These are phyloP conservation scores for Neocrepidodera transversa DNA, from an alignment of 2,888 invertebrate species.

Conservation along the genomic window DNA sequence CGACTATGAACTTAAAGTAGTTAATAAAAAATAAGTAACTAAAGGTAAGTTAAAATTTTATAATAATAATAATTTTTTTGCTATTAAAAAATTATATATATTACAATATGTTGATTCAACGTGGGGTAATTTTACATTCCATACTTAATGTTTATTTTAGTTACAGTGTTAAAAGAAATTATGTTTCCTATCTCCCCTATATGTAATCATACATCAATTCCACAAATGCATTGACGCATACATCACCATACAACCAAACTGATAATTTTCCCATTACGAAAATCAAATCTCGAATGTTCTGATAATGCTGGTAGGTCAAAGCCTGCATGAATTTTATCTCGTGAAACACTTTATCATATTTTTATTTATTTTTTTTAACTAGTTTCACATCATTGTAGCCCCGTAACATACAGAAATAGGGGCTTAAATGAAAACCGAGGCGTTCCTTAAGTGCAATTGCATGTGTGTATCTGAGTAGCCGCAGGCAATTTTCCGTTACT, in stretches of 20 bases:
- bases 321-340: neutral
- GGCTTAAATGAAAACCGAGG: conserved; percentile 24
- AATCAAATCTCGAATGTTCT: neutral
- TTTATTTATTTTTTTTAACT: no score
- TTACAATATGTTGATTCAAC: no score
- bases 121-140: no score
- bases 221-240: neutral
- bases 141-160: no score
- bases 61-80: no score
- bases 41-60: no score
- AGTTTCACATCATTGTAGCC: no score
- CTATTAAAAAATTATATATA: no score
- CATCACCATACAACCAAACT: neutral
- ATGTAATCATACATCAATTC: neutral
- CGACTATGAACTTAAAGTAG: no score
- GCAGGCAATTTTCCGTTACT: conserved; percentile 24
- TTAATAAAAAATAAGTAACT: no score
- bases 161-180: no score
- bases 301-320: neutral
- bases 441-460: conserved; percentile 35
- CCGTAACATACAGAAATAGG: neutral
- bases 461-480: conserved; percentile 31
- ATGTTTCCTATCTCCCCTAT: neutral
- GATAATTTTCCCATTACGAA: neutral
- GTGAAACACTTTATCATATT: no score